Percentiles rank a stretch among this genome's conserved stretches.
Conservation (phyloP, 2,888 invertebrate species). For the Melipona bicolor region DNA sequence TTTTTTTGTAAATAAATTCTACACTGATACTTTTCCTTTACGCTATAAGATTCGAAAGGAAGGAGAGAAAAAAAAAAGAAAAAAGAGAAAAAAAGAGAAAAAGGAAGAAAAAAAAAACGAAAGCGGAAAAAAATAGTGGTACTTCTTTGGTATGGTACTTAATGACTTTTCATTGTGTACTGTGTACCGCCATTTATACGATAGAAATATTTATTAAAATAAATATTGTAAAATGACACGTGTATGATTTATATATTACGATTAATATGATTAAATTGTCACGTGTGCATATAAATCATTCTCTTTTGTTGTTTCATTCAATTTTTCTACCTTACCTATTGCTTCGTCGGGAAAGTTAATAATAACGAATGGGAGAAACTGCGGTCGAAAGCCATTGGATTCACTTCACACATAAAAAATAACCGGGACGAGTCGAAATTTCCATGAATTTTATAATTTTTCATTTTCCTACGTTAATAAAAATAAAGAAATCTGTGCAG, state of each 20-base stretch:
- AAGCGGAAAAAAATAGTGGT: constrained; percentile 10
- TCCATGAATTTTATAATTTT: not conserved
- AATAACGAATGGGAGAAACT: not conserved
- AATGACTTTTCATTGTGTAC: constrained; percentile 76
- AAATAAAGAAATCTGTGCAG: not conserved
- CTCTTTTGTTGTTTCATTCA: not conserved
- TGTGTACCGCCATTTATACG: constrained; percentile 76
- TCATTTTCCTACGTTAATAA: not conserved
- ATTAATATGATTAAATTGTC: constrained; percentile 44
- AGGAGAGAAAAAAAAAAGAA: constrained; percentile 8
- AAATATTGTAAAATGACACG: constrained; percentile 72
- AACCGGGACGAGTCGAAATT: not conserved
- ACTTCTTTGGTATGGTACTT: constrained; percentile 56
- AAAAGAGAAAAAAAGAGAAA: not conserved
- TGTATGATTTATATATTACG: constrained; percentile 50
- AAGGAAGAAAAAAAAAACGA: constrained; percentile 15
- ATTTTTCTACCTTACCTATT: constrained; percentile 20
- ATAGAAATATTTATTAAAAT: constrained; percentile 79
- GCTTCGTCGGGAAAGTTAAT: not conserved
- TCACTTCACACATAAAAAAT: not conserved
- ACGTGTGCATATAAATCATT: constrained; percentile 33
- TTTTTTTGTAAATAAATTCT: constrained; percentile 50
- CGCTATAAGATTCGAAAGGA: constrained; percentile 33
- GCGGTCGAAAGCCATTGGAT: not conserved
- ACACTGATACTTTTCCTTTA: constrained; percentile 33